These are phyloP conservation scores for Otolemur garnettii DNA, from an alignment of 2,113 vertebrate genomes.

Conservation along the genomic window DNA sequence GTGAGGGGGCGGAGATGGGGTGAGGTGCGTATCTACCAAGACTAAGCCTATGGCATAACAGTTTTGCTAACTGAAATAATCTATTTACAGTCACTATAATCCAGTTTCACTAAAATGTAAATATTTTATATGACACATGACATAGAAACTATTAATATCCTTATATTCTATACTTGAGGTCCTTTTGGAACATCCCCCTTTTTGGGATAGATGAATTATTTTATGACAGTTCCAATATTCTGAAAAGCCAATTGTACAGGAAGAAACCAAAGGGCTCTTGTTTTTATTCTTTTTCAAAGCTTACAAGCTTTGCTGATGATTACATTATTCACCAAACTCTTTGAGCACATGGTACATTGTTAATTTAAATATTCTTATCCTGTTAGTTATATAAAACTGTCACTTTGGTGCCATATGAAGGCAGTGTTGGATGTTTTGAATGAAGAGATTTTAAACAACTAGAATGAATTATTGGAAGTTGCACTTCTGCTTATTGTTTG, in stretches of 20 bases:
- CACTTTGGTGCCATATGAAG: background rate
- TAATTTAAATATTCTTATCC: background rate
- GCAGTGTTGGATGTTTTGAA: background rate
- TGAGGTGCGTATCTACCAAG: background rate
- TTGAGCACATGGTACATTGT: background rate
- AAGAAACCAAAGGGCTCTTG: background rate
- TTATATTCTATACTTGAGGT: background rate
- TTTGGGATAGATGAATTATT: background rate
- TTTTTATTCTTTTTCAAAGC: background rate
- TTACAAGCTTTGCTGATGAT: background rate
- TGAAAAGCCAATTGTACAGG: background rate
- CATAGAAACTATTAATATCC: background rate
- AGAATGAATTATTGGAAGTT: background rate
- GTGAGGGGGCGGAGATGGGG: too few species aligned
- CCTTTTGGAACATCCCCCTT: background rate
- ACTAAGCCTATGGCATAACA: background rate
- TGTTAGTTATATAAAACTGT: background rate
- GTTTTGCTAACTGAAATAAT: background rate
- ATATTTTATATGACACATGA: background rate
- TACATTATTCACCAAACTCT: background rate
- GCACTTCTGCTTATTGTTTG: background rate
- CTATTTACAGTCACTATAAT: background rate
- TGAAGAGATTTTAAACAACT: background rate
- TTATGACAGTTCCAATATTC: background rate
- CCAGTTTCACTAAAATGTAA: background rate